A percentile compares a stretch with the other conserved stretches of the same genome.
Conservation (phyloP, 2,113 vertebrate species). For the Oryzias celebensis region DNA sequence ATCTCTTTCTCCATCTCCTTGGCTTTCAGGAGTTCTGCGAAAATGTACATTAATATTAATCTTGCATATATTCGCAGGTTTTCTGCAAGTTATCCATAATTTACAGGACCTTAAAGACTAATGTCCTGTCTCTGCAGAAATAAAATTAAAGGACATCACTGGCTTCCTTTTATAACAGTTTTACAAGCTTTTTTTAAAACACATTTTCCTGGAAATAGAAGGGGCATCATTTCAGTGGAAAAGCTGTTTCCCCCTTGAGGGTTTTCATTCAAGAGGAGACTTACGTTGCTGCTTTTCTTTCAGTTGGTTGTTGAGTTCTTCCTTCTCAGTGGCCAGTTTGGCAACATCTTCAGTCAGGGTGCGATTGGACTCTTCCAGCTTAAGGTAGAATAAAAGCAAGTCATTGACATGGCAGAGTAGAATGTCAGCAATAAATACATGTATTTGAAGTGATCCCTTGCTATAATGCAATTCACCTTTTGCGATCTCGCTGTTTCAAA, state of each 20-base stretch:
- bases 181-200: constrained; percentile 13
- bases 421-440: no score
- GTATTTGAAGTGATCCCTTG: no score
- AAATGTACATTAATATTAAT: constrained; percentile 19
- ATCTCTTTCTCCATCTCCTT: constrained; percentile 83
- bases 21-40: constrained; percentile 81
- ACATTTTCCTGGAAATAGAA: constrained; percentile 2
- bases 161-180: not conserved
- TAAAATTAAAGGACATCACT: not conserved
- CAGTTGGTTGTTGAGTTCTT: constrained; percentile 93
- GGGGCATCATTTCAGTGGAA: constrained; percentile 16
- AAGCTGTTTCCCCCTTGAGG: not conserved
- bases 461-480: no score
- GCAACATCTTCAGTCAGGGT: constrained; percentile 92
- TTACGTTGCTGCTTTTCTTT: constrained; percentile 90
- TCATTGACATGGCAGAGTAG: not conserved
- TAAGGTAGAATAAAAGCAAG: not conserved
- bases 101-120: not conserved
- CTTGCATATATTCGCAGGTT: not conserved
- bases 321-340: constrained; percentile 94
- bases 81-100: constrained; percentile 7
- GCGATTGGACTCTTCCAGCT: constrained; percentile 96
- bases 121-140: no score
- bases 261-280: constrained; percentile 59
- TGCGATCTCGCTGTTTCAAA: no score